Evolutionary conservation across 2,888 invertebrate species (phyloP), one percentile per base, ranked within the genome.

Genomic region (Eupithecia centaureata): DNA sequence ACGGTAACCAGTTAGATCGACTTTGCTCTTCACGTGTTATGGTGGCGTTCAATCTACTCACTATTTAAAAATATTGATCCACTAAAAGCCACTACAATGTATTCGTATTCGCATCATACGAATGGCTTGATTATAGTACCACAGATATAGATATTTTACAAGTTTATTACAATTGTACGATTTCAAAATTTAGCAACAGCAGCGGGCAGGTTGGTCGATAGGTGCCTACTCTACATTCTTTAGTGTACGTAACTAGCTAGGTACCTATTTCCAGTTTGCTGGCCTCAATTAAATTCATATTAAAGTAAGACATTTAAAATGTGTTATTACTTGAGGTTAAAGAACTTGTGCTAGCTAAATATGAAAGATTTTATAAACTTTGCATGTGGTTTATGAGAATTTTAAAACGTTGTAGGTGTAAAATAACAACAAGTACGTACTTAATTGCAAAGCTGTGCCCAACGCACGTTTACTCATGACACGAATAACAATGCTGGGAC

Each of bases 231-330:
- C 61, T 58, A 66, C 71, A 71, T 71, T 72, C 65, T 64, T 70
- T 64, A 70, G 68, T 61, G 70, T 64, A 56, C 61, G 60, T 70
- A 72, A 70, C 61, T 70, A 77, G 83, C 78, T 87, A 82, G 78
- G 79, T 79, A 84, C 83, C 32, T 84, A 84, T 84, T 80, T 87
- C 82, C 63, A 70, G 70, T 70, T 85, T 76, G 87, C 79, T 87
- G 89, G 80, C 91, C 90, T 91, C 86, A 90, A 89, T 90, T 84
- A 86, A 63, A 86, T 86, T 86, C 82, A 86, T 81, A 88, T 89
- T 86, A 82, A 56, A 33, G 30, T 10, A 22, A 80, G 75, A 81
- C 84, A 85, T 86, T 86, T 81, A 82, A 86, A 85, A 86, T 63
- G 65, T 64, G 64, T 61, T 67, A 65, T 61, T 56, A 63, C 58